Base-by-base conservation (phyloP, 2,797 vertebrate species). In the Chelon labrosus region DNA sequence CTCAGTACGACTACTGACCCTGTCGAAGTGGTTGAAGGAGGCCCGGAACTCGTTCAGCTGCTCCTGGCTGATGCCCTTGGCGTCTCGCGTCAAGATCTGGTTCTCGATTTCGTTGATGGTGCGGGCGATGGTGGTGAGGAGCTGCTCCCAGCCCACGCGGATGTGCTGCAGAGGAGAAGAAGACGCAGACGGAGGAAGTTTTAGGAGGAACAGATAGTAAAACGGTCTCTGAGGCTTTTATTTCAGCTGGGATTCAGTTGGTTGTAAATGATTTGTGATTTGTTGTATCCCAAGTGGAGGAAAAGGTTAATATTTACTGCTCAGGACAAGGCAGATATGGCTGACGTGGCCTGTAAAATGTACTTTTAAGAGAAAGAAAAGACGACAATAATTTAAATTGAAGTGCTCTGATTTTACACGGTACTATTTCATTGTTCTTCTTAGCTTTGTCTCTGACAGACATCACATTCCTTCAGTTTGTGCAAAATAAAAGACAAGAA, bases 1-100 rank as follows among this genome's bases (percentile, higher is more conserved):
- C 56, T 37, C 58, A 1, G 63, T 20, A 0, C 10, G 9, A 55
- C 35, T 85, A 91, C 96, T 97, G 92, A 99, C 98, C 97, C 97
- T 95, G 94, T 99, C 98, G 5, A 99, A 99, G 93, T 99, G 98
- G 89, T 99, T 99, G 93, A 99, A 99, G 77, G 98, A 99, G 83
- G 96, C 97, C 65, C 97, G 95, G 95, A 98, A 99, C 92, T 98
- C 98, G 1, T 97, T 98, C 94, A 99, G 97, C 92, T 99, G 97
- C 31, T 99, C 98, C 92, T 98, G 97, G 94, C 94, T 99, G 93
- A 99, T 99, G 93, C 98, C 97, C 88, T 99, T 99, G 92, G 98
- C 97, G 60, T 99, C 98, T 42, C 97, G 94, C 37, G 98, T 99
- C 88, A 99, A 91, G 87, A 99, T 95, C 95, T 99, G 98, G 92